Conservation (phyloP, 2,113 vertebrate genomes). For the Petromus typicus region DNA sequence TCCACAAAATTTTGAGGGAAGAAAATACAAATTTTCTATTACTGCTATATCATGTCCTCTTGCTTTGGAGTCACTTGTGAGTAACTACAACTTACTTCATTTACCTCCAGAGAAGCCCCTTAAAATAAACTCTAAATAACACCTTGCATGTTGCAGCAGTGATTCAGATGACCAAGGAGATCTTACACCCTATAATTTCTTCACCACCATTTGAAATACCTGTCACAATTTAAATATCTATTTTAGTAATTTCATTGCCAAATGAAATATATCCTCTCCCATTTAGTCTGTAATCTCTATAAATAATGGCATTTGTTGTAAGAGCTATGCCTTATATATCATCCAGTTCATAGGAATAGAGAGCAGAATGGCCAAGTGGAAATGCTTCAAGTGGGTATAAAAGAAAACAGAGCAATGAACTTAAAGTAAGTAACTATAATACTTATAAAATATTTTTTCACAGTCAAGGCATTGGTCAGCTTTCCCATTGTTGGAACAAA, state of each 20-base stretch:
- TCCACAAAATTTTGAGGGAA: neutral
- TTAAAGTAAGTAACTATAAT: too few relatives aligned
- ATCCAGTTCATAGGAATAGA: neutral
- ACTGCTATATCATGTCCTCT: too few relatives aligned
- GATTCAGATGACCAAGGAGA: neutral
- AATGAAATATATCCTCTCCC: slow-evolving; percentile 10
- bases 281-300: slow-evolving; percentile 45
- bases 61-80: neutral
- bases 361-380: neutral
- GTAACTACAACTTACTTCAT: neutral
- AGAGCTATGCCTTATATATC: neutral
- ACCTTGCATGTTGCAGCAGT: neutral
- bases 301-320: slow-evolving; percentile 19
- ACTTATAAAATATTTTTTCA: neutral
- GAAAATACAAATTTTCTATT: neutral
- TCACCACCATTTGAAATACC: neutral
- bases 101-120: neutral
- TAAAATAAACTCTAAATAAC: neutral
- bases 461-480: neutral
- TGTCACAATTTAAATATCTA: slow-evolving; percentile 25
- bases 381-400: slow-evolving; percentile 30
- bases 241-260: slow-evolving; percentile 24
- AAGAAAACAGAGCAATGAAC: neutral
- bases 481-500: neutral
- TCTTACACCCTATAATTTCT: neutral